Evolutionary conservation across 2,888 invertebrate species (phyloP), one percentile per base, ranked within the genome.

Genomic region (Cephus nigrinus): DNA sequence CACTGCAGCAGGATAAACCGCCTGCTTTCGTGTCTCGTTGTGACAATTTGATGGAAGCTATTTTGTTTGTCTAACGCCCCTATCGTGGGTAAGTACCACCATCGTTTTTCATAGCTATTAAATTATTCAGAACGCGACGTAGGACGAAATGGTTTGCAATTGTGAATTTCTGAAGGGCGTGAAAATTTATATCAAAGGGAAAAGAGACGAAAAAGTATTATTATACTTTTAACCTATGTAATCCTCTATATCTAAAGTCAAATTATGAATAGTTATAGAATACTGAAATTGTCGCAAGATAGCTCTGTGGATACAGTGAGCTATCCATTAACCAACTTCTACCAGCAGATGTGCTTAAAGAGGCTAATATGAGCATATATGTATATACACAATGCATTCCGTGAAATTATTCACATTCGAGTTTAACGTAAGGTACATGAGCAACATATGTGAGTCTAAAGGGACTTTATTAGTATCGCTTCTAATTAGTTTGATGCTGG

Each of bases 11-110:
- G 36, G 23, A 74, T 74, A 34, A 74, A 33, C 35, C 74, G 12
- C 36, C 30, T 30, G n/a, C 23, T 74, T n/a, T 30, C 30, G n/a
- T 33, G 12, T 36, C 12, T 32, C 35, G 36, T 34, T 33, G 9
- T 55, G 9, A 34, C 5, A 74, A 74, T 74, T 74, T 74, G 74
- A 74, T 74, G 74, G 35, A 74, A n/a, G 35, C 33, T 23, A 74
- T 74, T 33, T 74, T 33, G 12, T 33, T 31, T 12, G n/a, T n/a
- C 31, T 15, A 71, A 71, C 31, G 15, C 31, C 71, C 31, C 31
- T 31, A 4, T 11, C 12, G 32, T 31, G 12, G n/a, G 12, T 71
- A 31, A 33, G 30, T 23, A 32, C 2, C 31, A 31, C 4, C 31
- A 1, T 12, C 31, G 55, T 55, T 23, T 5, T 23, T 55, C 23